These are phyloP conservation scores for Sclerodermus sp. DNA, from an alignment of 2,888 invertebrate species.

Conservation along the genomic window DNA sequence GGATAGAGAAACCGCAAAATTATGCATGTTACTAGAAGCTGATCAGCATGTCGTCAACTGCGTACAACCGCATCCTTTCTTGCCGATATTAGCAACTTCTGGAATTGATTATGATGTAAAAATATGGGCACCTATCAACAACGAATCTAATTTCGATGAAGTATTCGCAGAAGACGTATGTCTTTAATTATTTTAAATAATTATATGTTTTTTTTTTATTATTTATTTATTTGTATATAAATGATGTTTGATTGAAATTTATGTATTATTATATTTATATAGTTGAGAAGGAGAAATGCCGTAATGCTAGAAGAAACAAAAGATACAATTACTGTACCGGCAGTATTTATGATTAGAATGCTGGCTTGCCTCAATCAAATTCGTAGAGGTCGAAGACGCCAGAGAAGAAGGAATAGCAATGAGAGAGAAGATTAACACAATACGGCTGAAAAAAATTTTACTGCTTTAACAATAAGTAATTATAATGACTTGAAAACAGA, in stretches of 20 bases:
- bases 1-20: slow-evolving; percentile 70
- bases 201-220: not conserved
- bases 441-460: slow-evolving; percentile 27
- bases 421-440: slow-evolving; percentile 44
- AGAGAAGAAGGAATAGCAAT: slow-evolving; percentile 45
- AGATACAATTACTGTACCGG: slow-evolving; percentile 86
- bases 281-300: slow-evolving; percentile 78
- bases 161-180: slow-evolving; percentile 68
- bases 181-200: slow-evolving; percentile 8
- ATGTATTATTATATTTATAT: slow-evolving; percentile 13
- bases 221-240: too few species aligned
- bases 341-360: slow-evolving; percentile 82
- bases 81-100: slow-evolving; percentile 77
- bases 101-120: slow-evolving; percentile 90
- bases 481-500: not conserved
- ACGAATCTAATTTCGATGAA: slow-evolving; percentile 65
- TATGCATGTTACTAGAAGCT: slow-evolving; percentile 76
- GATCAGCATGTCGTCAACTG: slow-evolving; percentile 86
- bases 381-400: slow-evolving; percentile 58
- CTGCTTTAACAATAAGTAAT: slow-evolving; percentile 15
- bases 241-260: too few species aligned
- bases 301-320: slow-evolving; percentile 84
- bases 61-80: slow-evolving; percentile 78
- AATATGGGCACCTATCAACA: slow-evolving; percentile 74
- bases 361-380: slow-evolving; percentile 70